Evolutionary conservation across 2,113 vertebrate species (phyloP).

Genomic region (Phycodurus eques): DNA sequence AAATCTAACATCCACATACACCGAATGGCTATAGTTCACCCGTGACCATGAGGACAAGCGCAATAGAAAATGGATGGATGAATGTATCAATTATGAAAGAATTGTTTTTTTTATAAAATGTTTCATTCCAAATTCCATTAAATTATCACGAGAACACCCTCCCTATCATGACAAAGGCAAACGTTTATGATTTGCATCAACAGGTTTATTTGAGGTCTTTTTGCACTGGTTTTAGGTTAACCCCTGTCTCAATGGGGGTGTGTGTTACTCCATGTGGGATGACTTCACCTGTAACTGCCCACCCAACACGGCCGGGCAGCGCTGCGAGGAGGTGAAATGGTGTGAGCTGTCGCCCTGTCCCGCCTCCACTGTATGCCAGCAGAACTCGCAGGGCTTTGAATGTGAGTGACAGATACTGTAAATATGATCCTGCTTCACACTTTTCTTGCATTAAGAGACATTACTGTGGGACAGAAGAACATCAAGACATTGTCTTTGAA

Average conservation of each 20-base stretch:
- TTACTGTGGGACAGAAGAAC: background rate
- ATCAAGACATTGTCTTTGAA: background rate
- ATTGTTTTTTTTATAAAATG: no score
- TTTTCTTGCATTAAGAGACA: background rate
- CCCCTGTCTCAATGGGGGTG: constrained; percentile 83
- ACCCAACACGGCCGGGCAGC: constrained; percentile 78
- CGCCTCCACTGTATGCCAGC: constrained; percentile 72
- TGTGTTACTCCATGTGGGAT: constrained; percentile 85
- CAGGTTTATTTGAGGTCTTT: constrained; percentile 8
- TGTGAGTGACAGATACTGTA: constrained; percentile 72
- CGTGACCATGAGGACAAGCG: no score
- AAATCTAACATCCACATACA: no score
- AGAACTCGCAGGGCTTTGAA: constrained; percentile 80
- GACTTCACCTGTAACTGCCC: constrained; percentile 87
- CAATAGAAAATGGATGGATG: no score
- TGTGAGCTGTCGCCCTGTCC: constrained; percentile 84
- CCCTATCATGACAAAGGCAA: background rate
- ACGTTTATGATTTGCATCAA: background rate
- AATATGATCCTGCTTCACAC: background rate
- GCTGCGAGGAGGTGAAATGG: constrained; percentile 84
- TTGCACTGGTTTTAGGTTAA: constrained; percentile 66
- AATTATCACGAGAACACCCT: background rate
- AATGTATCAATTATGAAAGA: no score
- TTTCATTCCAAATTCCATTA: background rate
- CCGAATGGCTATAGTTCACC: no score